A percentile compares a stretch with the other conserved stretches of the same genome.
Conservation (phyloP, 2,797 vertebrate genomes). For the Anas capensis region DNA sequence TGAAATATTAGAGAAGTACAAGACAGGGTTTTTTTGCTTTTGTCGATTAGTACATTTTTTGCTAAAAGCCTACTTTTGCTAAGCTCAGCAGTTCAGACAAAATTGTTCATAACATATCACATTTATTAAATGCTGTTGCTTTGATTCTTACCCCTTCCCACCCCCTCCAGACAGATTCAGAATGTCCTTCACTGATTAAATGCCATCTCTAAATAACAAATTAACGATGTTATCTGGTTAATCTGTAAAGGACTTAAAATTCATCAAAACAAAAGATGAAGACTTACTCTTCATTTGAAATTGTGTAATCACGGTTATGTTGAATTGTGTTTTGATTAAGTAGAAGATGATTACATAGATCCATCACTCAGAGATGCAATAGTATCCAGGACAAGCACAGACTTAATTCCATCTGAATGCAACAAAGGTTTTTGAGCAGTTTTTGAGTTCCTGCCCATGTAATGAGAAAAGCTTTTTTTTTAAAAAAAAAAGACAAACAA, state of each 20-base stretch:
- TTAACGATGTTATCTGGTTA: neutral
- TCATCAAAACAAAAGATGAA: conserved; percentile 44
- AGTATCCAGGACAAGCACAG: neutral
- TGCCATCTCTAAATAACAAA: conserved; percentile 36
- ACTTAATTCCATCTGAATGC: neutral
- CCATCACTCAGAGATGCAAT: neutral
- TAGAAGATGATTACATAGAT: conserved; percentile 40
- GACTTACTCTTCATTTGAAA: conserved; percentile 34
- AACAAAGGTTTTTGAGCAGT: neutral
- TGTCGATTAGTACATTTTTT: neutral
- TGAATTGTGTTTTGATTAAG: conserved; percentile 56
- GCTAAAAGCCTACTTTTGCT: neutral
- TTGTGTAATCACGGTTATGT: conserved; percentile 47
- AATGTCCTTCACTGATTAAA: conserved; percentile 32
- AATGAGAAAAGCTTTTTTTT: neutral
- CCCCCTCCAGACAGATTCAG: neutral
- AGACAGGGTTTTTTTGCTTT: neutral
- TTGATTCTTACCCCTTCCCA: neutral
- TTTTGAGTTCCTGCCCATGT: neutral
- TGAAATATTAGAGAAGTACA: conserved; percentile 19
- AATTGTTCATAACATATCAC: neutral
- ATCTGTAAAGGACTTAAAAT: neutral
- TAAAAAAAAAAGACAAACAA: neutral
- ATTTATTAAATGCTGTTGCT: neutral
- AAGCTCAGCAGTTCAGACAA: neutral